Base-by-base conservation (phyloP, 2,888 invertebrate genomes). In the Dasypolia templi region DNA sequence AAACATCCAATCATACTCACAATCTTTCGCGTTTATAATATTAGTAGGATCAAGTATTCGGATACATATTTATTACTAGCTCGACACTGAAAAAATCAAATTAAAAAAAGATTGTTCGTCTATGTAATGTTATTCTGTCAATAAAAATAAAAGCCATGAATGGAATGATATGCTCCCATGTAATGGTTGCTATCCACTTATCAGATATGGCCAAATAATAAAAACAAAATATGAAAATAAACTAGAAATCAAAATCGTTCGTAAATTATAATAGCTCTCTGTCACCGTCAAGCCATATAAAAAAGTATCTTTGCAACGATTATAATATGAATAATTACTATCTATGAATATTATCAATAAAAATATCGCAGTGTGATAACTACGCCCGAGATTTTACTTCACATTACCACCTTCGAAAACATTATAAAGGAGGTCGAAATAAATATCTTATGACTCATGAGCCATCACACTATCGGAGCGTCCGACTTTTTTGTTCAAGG, bases 361-460 rank as follows among this genome's bases (percentile, higher is more conserved):
- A 0, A 75, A 12, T 80, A 59, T 46, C 84, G 84, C 76, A 80
- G 55, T 69, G 26, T 63, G 80, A 83, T 75, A 75, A 66, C 11
- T 59, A 55, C 9, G 3, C 32, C 75, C 49, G 72, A 75, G 84
- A 82, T 83, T 82, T 83, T n/a, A 44, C n/a, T 66, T 49, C 26
- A 69, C 17, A 53, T 29, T 56, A 42, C 66, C 39, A 82, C 14
- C n/a, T 32, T 62, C 7, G 83, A 79, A 75, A 65, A 62, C 9
- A 75, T 71, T 62, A 19, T 22, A n/a, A 51, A 17, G 3, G 26
- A 53, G 1, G 39, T 58, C 5, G 26, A 62, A 46, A 67, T 39
- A 68, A 35, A 44, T 78, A 39, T 5, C 5, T 9, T 35, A 9
- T 56, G 26, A 66, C n/a, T n/a, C n/a, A n/a, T 74, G 74, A 79